Conservation (phyloP, 2,888 invertebrate species). For the Hecatera dysodea region DNA sequence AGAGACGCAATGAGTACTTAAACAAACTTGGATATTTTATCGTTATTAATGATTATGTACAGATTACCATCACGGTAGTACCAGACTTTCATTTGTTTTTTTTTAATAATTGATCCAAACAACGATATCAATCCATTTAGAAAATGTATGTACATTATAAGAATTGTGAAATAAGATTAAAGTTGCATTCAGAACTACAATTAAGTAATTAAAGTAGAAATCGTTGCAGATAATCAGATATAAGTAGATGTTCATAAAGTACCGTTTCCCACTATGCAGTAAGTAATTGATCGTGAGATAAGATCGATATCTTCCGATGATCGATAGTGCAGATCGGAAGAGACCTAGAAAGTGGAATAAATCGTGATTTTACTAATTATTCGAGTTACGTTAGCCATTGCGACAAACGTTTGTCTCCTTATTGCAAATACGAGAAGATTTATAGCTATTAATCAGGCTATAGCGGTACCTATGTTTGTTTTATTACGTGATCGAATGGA, state of each 20-base stretch:
- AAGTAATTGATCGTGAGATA: slow-evolving; percentile 76
- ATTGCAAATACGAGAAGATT: slow-evolving; percentile 84
- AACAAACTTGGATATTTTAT: background rate
- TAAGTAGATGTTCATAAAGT: slow-evolving; percentile 70
- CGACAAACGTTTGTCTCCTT: slow-evolving; percentile 84
- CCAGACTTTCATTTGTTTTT: too few species aligned
- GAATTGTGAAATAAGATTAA: slow-evolving; percentile 10
- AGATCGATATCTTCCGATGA: slow-evolving; percentile 85
- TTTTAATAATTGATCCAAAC: background rate
- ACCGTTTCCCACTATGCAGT: slow-evolving; percentile 76
- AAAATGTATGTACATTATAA: slow-evolving; percentile 1
- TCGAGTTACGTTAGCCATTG: slow-evolving; percentile 83
- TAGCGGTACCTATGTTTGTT: slow-evolving; percentile 77
- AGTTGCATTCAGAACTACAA: slow-evolving; percentile 38
- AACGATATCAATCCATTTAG: background rate
- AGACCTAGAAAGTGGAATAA: slow-evolving; percentile 85
- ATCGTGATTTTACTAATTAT: slow-evolving; percentile 89
- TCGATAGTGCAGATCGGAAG: slow-evolving; percentile 84
- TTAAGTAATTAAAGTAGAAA: slow-evolving; percentile 50
- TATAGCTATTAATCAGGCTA: slow-evolving; percentile 82
- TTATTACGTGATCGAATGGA: slow-evolving; percentile 81
- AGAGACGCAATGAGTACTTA: background rate
- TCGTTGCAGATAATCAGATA: slow-evolving; percentile 55
- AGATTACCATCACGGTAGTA: background rate
- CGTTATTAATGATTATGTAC: background rate